A percentile compares a stretch with the other conserved stretches of the same genome.
These are phyloP conservation scores for Oligia fasciuncula DNA, from an alignment of 2,888 invertebrate species.

Conservation along the genomic window DNA sequence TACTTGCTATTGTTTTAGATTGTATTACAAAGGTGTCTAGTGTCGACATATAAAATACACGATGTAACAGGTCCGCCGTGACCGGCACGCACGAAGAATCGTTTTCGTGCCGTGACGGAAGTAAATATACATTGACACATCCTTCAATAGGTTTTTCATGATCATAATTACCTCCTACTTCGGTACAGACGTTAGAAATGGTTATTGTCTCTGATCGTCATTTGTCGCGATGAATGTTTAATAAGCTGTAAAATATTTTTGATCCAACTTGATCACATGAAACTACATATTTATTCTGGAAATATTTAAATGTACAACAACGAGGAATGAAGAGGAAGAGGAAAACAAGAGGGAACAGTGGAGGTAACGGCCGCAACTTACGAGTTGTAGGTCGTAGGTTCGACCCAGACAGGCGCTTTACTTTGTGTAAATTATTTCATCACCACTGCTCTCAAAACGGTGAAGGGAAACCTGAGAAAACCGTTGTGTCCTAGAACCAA, in stretches of 20 bases:
- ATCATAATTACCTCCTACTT: conserved; percentile 61
- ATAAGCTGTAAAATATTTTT: neutral
- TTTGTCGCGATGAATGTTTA: conserved; percentile 41
- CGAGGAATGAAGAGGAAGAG: no score
- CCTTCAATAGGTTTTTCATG: conserved; percentile 74
- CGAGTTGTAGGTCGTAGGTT: no score
- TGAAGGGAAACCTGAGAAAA: neutral
- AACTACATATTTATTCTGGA: no score
- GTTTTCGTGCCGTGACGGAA: conserved; percentile 76
- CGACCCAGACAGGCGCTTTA: no score
- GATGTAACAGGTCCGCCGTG: conserved; percentile 72
- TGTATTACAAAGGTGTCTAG: conserved; percentile 37
- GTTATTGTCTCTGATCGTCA: conserved; percentile 35
- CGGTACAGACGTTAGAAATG: conserved; percentile 53
- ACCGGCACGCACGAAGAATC: conserved; percentile 77
- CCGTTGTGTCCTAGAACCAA: neutral
- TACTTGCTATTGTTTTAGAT: conserved; percentile 44
- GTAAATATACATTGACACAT: conserved; percentile 68
- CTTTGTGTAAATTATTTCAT: neutral
- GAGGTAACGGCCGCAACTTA: no score
- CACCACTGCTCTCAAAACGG: neutral
- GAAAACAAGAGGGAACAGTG: no score
- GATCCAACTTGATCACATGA: neutral
- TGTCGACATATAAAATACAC: conserved; percentile 55
- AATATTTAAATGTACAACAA: neutral